Evolutionary conservation across 2,113 vertebrate genomes (phyloP).

Genomic region (Sceloporus undulatus): DNA sequence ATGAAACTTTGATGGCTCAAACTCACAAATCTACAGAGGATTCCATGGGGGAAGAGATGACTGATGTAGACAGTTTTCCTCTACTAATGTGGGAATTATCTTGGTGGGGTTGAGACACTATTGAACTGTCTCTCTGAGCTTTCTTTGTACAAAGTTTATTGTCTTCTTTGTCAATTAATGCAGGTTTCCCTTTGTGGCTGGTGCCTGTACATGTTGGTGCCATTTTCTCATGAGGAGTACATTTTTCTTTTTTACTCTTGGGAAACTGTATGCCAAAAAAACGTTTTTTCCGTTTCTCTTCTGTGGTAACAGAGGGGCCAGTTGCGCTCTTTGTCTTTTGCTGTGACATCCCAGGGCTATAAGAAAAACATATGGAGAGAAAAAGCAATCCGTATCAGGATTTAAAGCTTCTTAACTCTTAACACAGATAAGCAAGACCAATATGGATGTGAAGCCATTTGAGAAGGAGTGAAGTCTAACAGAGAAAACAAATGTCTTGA

Average conservation of each 20-base stretch:
- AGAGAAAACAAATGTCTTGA: neutral
- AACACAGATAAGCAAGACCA: neutral
- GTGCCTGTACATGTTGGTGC: neutral
- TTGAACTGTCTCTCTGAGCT: neutral
- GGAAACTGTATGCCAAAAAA: neutral
- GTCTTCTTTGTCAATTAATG: neutral
- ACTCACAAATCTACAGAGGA: slow-evolving; percentile 34
- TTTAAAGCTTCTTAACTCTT: neutral
- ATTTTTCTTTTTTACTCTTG: slow-evolving; percentile 31
- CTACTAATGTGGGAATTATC: neutral
- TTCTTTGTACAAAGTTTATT: neutral
- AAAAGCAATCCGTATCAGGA: neutral
- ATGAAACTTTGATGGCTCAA: neutral
- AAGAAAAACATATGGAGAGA: neutral
- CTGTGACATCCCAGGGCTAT: slow-evolving; percentile 20
- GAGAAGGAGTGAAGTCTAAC: too few species aligned
- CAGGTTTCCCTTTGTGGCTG: slow-evolving; percentile 1
- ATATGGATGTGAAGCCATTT: neutral
- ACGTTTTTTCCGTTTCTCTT: slow-evolving; percentile 12
- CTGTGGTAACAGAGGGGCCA: neutral
- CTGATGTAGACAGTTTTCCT: neutral
- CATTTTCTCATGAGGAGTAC: neutral
- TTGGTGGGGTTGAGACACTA: neutral
- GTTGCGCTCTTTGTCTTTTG: slow-evolving; percentile 7
- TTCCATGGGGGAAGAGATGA: slow-evolving; percentile 4